A percentile compares a stretch with the other conserved stretches of the same genome.
Conservation (phyloP, 2,797 vertebrate genomes). For the Basileuterus tristriatus region DNA sequence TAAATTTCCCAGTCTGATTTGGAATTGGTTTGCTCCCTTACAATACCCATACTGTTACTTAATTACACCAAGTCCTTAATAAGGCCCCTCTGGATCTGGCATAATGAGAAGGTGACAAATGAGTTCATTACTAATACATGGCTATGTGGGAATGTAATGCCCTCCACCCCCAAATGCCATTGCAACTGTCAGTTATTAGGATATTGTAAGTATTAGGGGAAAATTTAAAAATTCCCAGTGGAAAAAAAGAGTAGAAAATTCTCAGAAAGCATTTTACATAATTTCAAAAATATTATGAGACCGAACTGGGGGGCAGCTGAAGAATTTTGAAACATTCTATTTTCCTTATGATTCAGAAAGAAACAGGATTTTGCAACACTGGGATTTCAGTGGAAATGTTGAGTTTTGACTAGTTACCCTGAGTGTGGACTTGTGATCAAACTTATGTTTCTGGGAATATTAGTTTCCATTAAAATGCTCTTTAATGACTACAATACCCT, state of each 20-base stretch:
- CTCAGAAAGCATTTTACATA: not conserved
- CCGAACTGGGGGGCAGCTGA: not conserved
- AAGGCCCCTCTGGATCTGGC: not conserved
- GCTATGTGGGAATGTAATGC: not conserved
- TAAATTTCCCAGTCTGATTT: not conserved
- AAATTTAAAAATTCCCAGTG: not conserved
- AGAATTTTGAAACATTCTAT: not conserved
- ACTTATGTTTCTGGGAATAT: not conserved
- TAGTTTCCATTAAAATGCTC: not conserved
- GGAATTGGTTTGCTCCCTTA: not conserved
- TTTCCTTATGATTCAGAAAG: conserved; percentile 3
- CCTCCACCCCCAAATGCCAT: not conserved
- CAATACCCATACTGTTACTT: not conserved
- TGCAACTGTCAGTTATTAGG: not conserved
- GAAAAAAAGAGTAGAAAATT: not conserved
- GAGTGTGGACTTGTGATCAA: not conserved
- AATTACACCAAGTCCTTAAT: not conserved
- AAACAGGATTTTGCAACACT: conserved; percentile 26
- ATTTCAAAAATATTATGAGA: not conserved
- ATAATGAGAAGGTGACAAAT: not conserved
- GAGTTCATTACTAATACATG: not conserved
- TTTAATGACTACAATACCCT: not conserved
- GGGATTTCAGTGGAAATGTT: conserved; percentile 21
- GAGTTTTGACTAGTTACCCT: not conserved
- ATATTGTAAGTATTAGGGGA: not conserved